These are phyloP conservation scores for Campoplex capitator DNA, from an alignment of 2,888 invertebrate species.

Conservation along the genomic window DNA sequence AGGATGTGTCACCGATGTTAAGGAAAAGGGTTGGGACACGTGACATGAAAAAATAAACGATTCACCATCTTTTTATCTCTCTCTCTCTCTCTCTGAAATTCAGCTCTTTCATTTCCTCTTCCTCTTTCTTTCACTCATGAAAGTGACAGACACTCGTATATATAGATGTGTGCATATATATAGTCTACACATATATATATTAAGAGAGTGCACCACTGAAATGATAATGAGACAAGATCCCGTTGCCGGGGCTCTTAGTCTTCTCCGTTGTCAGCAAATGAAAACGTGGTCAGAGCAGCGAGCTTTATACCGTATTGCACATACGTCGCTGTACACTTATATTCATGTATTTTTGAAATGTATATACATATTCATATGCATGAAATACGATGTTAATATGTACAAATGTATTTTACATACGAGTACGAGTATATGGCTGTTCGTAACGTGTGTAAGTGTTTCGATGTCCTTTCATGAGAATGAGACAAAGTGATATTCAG, in stretches of 20 bases:
- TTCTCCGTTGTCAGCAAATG: slow-evolving; percentile 42
- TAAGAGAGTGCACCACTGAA: slow-evolving; percentile 57
- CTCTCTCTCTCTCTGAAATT: neutral
- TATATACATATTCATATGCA: neutral
- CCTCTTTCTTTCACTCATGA: slow-evolving; percentile 26
- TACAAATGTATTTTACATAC: neutral
- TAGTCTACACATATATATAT: slow-evolving; percentile 20
- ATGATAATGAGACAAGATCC: slow-evolving; percentile 65
- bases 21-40: slow-evolving; percentile 68
- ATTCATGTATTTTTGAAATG: neutral
- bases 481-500: slow-evolving; percentile 46
- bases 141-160: slow-evolving; percentile 27
- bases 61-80: neutral
- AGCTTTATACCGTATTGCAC: neutral
- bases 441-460: neutral
- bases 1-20: slow-evolving; percentile 68
- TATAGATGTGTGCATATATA: neutral
- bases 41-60: slow-evolving; percentile 67
- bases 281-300: slow-evolving; percentile 55
- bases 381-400: neutral
- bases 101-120: neutral
- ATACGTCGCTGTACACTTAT: neutral
- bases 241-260: slow-evolving; percentile 42
- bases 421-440: neutral
- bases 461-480: slow-evolving; percentile 31